These are phyloP conservation scores for Drosophila navojoa DNA, from an alignment of 1,140 invertebrate species.

Conservation along the genomic window DNA sequence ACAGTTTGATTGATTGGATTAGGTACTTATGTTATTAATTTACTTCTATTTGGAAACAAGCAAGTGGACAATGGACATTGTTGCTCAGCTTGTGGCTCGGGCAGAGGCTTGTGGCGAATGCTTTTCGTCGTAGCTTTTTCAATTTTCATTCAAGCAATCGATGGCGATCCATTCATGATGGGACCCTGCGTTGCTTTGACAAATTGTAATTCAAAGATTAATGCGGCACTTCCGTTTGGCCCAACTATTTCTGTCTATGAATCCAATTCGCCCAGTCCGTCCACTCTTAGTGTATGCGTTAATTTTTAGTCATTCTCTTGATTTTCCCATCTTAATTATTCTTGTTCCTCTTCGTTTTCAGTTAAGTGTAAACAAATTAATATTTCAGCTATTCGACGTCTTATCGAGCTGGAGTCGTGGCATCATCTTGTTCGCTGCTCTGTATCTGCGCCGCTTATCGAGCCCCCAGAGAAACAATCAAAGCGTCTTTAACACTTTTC, in stretches of 20 bases:
- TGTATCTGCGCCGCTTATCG: conserved; percentile 37
- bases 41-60: conserved; percentile 81
- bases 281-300: conserved; percentile 47
- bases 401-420: conserved; percentile 20
- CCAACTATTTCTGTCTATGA: not conserved
- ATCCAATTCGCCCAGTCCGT: not conserved
- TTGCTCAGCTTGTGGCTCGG: conserved; percentile 16
- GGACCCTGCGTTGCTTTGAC: conserved; percentile 56
- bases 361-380: conserved; percentile 76
- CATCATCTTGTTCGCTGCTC: conserved; percentile 30
- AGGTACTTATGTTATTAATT: conserved; percentile 83
- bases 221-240: conserved; percentile 65
- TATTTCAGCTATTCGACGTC: conserved; percentile 54
- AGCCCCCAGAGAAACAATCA: conserved; percentile 47
- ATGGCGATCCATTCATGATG: conserved; percentile 53
- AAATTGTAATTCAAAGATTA: conserved; percentile 71
- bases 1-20: conserved; percentile 82
- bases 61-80: conserved; percentile 69
- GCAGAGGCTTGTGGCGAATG: conserved; percentile 7
- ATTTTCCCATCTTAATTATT: not conserved
- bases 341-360: conserved; percentile 13
- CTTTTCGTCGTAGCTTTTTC: conserved; percentile 45
- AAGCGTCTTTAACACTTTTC: conserved; percentile 77
- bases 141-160: conserved; percentile 70
- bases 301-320: not conserved